Conservation (phyloP, 2,888 invertebrate genomes). For the Thymelicus sylvestris region DNA sequence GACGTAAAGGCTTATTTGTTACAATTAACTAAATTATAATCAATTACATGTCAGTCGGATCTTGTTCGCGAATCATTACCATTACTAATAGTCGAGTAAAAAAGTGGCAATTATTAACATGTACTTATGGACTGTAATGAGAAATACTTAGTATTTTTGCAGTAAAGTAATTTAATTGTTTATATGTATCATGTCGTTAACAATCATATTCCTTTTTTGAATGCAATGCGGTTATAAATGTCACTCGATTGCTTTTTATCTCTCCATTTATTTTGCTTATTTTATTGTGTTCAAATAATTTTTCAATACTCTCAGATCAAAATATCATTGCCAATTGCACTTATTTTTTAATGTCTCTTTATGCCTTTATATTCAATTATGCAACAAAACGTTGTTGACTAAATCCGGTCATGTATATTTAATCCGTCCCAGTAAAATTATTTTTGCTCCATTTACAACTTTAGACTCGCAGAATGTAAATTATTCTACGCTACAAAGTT, state of each 20-base stretch:
- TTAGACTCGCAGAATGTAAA: background rate
- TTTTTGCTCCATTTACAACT: background rate
- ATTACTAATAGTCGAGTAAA: conserved; percentile 9
- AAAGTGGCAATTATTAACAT: conserved; percentile 29
- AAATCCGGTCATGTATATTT: background rate
- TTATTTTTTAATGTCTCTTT: background rate
- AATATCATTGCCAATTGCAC: background rate
- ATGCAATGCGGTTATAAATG: conserved; percentile 11
- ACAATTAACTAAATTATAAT: conserved; percentile 24
- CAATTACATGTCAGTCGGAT: conserved; percentile 20
- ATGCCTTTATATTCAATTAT: background rate
- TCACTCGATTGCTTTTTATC: background rate
- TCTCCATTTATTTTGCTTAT: background rate
- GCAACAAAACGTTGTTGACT: background rate
- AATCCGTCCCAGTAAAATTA: background rate
- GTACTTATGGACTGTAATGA: background rate
- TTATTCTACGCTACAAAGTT: background rate
- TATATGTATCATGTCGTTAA: conserved; percentile 4
- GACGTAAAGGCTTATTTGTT: conserved; percentile 9
- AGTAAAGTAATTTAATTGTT: conserved; percentile 18
- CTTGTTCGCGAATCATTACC: conserved; percentile 27
- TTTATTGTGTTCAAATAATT: background rate
- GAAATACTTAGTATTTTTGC: background rate
- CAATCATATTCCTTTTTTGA: conserved; percentile 13
- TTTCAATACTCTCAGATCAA: background rate